phyloP scores from a whole-genome alignment of 2,113 vertebrate species.

The Acrocephalus kingi region DNA sequence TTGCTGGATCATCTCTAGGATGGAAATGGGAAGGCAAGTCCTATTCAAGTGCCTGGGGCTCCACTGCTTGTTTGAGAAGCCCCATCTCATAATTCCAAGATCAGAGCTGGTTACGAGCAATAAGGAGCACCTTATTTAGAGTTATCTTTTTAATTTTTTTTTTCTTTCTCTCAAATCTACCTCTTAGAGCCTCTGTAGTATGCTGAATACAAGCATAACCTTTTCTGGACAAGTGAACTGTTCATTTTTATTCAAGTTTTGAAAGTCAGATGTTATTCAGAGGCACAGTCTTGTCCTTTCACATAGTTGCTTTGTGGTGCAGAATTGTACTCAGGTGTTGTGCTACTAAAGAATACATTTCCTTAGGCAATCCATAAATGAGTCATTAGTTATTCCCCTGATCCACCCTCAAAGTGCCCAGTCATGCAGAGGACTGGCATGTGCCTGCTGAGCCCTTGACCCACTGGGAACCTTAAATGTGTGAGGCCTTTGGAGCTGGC shows the following conservation, averaged over 20 bases:
- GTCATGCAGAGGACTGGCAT: not conserved
- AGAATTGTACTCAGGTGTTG: not conserved
- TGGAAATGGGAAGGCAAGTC: not conserved
- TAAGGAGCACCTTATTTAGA: not conserved
- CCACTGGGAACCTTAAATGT: not conserved
- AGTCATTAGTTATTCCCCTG: constrained; percentile 10
- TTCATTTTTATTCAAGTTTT: not conserved
- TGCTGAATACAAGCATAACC: not conserved
- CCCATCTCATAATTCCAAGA: not conserved
- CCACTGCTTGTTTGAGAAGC: not conserved
- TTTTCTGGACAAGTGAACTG: not conserved
- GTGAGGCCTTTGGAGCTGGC: not conserved
- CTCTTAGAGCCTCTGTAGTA: not conserved
- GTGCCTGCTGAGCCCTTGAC: not conserved
- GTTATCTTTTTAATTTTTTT: not conserved
- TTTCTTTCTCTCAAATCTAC: not conserved
- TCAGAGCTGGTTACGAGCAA: not conserved
- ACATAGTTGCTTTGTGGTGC: not conserved
- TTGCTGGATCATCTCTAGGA: not conserved
- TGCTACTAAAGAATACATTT: not conserved
- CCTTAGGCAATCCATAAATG: constrained; percentile 37
- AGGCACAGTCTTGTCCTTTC: not conserved
- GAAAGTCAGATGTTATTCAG: not conserved
- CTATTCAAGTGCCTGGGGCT: not conserved
- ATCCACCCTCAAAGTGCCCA: constrained; percentile 3